phyloP scores from a whole-genome alignment of 2,888 invertebrate species.

The Steromphala cineraria region DNA sequence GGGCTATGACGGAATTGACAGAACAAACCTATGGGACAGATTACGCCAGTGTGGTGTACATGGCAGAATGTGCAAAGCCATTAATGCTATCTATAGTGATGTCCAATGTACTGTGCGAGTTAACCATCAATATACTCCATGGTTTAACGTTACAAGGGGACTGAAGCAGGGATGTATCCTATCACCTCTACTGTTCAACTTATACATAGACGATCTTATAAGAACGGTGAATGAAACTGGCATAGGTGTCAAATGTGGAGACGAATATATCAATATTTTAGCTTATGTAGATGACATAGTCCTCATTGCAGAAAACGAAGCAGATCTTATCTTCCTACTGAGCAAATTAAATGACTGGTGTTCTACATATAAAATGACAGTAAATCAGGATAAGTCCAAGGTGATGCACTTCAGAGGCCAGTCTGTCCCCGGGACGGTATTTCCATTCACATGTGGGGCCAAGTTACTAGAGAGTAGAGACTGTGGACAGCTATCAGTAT shows the following conservation, averaged over 20 bases:
- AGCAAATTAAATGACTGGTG: background rate
- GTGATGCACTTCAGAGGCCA: background rate
- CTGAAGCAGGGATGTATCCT: conserved; percentile 12
- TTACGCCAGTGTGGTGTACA: background rate
- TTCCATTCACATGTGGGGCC: background rate
- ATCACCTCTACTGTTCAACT: conserved; percentile 2
- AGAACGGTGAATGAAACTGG: background rate
- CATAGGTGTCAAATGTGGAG: background rate
- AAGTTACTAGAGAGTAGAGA: background rate
- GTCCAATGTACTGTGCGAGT: background rate
- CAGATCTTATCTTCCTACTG: background rate
- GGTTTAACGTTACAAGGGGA: background rate
- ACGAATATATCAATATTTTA: background rate
- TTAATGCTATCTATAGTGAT: background rate
- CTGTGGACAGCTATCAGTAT: background rate
- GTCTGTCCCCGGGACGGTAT: background rate
- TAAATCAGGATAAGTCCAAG: background rate
- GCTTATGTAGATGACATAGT: conserved; percentile 1
- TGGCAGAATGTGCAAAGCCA: background rate
- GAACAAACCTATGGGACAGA: background rate
- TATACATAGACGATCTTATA: conserved; percentile 6
- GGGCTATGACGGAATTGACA: background rate
- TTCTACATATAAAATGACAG: background rate
- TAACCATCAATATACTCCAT: background rate
- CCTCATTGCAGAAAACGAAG: background rate